Percentiles rank a stretch among this genome's conserved stretches.
Conservation (phyloP, 1,140 invertebrate species). For the Orchesella cincta region DNA sequence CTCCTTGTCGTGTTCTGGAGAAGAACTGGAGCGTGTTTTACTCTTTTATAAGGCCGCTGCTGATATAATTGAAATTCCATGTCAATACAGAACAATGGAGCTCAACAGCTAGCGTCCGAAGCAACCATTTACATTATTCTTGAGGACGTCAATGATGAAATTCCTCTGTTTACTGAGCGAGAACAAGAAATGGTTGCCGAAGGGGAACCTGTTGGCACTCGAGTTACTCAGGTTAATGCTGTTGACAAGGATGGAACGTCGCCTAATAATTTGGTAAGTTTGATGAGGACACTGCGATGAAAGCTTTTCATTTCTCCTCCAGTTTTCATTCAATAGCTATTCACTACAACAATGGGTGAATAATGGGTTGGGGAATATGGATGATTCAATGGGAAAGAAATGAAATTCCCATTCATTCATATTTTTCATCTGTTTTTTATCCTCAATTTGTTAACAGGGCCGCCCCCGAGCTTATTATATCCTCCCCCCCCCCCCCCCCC, state of each 20-base stretch:
- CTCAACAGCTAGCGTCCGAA: conserved; percentile 90
- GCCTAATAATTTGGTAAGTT: conserved; percentile 85
- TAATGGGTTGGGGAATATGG: no score
- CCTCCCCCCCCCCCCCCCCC: no score
- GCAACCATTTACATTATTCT: conserved; percentile 90
- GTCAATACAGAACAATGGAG: conserved; percentile 80
- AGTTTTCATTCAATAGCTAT: no score
- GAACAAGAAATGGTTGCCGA: conserved; percentile 92
- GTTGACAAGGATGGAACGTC: conserved; percentile 94
- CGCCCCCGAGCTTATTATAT: no score
- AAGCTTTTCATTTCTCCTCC: no score
- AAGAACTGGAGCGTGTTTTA: not conserved
- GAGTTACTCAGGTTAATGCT: conserved; percentile 93
- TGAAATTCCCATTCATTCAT: no score
- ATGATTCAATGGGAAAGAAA: no score
- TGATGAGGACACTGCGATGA: no score
- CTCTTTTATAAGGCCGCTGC: not conserved
- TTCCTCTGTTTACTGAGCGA: conserved; percentile 88
- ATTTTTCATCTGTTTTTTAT: no score
- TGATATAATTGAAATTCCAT: conserved; percentile 25
- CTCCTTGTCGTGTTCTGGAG: conserved; percentile 2
- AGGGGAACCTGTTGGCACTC: conserved; percentile 88
- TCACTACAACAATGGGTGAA: no score
- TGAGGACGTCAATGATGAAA: conserved; percentile 95
- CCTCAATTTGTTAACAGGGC: no score